These are phyloP conservation scores for Margaritifera margaritifera DNA, from an alignment of 2,888 invertebrate species.

Conservation along the genomic window DNA sequence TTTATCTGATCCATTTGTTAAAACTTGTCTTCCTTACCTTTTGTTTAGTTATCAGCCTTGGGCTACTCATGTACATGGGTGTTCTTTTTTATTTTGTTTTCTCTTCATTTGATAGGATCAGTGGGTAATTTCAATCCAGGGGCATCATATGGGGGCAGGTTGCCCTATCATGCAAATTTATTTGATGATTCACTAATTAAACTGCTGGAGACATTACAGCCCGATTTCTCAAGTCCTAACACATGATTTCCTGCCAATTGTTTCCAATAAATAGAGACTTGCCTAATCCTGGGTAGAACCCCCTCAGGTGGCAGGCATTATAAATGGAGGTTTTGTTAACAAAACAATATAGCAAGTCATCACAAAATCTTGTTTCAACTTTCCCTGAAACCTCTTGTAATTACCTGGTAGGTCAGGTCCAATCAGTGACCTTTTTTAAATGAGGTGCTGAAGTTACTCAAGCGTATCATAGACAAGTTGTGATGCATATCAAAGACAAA, in stretches of 20 bases:
- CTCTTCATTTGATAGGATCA: too few relatives aligned
- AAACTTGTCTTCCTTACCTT: too few relatives aligned
- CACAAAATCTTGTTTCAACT: conserved; percentile 30
- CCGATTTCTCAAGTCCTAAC: conserved; percentile 22
- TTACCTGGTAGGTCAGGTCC: conserved; percentile 15
- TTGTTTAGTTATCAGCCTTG: too few relatives aligned
- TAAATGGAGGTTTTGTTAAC: conserved; percentile 22
- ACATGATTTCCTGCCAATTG: conserved; percentile 34
- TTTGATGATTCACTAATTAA: conserved; percentile 42
- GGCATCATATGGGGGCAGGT: not conserved
- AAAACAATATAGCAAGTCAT: conserved; percentile 24
- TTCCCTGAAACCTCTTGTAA: conserved; percentile 14
- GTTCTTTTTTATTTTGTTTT: too few relatives aligned
- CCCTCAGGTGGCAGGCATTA: conserved; percentile 15
- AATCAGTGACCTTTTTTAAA: not conserved
- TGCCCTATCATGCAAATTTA: conserved; percentile 38
- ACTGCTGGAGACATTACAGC: conserved; percentile 23
- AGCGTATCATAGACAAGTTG: too few relatives aligned
- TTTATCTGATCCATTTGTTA: too few relatives aligned
- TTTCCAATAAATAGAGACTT: conserved; percentile 25
- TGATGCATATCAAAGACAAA: too few relatives aligned
- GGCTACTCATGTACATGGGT: too few relatives aligned
- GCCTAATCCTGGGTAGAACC: conserved; percentile 18
- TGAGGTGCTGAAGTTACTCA: too few relatives aligned
- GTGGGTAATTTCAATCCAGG: too few relatives aligned